A percentile compares a stretch with the other conserved stretches of the same genome.
phyloP scores from a whole-genome alignment of 1,140 invertebrate genomes.

The Zaprionus gabonicus region DNA sequence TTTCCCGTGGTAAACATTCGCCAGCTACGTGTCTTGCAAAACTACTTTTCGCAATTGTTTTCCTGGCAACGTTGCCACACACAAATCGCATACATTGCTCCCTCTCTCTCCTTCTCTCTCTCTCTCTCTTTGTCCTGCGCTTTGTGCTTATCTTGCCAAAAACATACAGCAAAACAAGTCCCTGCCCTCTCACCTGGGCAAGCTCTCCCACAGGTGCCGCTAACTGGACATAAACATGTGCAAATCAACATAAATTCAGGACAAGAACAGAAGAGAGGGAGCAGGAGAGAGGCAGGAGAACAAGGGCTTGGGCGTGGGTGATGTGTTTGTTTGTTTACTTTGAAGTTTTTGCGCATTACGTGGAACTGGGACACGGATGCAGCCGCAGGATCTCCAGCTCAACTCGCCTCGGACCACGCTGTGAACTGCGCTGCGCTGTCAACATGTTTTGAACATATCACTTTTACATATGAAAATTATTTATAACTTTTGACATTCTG shows the following conservation, averaged over 20 bases:
- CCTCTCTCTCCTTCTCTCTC: not conserved
- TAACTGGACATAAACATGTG: slow-evolving; percentile 82
- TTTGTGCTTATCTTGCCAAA: slow-evolving; percentile 65
- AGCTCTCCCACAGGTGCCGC: slow-evolving; percentile 60
- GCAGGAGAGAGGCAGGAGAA: not conserved
- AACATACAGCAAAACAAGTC: slow-evolving; percentile 71
- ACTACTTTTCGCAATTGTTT: slow-evolving; percentile 82
- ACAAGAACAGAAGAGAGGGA: slow-evolving; percentile 8
- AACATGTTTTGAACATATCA: slow-evolving; percentile 83
- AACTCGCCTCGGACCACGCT: slow-evolving; percentile 37
- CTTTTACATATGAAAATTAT: slow-evolving; percentile 81
- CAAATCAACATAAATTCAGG: slow-evolving; percentile 77
- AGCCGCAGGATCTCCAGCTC: slow-evolving; percentile 30
- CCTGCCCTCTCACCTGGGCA: not conserved
- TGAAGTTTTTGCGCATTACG: slow-evolving; percentile 71
- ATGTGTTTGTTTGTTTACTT: slow-evolving; percentile 83
- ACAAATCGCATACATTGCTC: slow-evolving; percentile 54
- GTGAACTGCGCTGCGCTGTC: slow-evolving; percentile 58
- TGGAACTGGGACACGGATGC: slow-evolving; percentile 65
- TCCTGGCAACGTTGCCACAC: slow-evolving; percentile 66
- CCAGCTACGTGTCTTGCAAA: slow-evolving; percentile 68
- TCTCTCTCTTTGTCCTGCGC: slow-evolving; percentile 6
- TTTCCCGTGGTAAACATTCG: slow-evolving; percentile 75
- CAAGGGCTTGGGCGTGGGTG: slow-evolving; percentile 18
- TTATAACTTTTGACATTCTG: slow-evolving; percentile 80